Conservation (phyloP, 2,113 vertebrate species). For the Tylochromis polylepis region DNA sequence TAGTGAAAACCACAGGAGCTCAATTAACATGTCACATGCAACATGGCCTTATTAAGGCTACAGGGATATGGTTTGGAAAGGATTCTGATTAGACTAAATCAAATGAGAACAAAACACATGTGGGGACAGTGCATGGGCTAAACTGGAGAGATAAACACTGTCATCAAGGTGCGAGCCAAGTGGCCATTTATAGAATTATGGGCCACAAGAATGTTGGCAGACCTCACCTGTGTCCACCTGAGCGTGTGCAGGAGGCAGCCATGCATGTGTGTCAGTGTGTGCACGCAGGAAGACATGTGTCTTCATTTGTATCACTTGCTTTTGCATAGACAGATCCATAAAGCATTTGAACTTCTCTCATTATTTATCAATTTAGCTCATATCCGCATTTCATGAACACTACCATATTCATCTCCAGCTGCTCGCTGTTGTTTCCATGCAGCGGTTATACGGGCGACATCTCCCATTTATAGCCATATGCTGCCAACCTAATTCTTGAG, state of each 20-base stretch:
- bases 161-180: not conserved
- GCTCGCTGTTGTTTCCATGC: conserved; percentile 25
- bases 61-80: not conserved
- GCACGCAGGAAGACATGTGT: not conserved
- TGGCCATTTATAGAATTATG: conserved; percentile 7
- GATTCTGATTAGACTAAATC: not conserved
- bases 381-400: conserved; percentile 24
- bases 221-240: not conserved
- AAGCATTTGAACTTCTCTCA: not conserved
- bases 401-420: conserved; percentile 42
- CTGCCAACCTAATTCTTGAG: conserved; percentile 36
- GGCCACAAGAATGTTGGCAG: not conserved
- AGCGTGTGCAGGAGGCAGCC: not conserved
- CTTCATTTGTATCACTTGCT: not conserved
- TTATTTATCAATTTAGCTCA: conserved; percentile 44
- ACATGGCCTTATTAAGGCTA: not conserved
- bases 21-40: not conserved
- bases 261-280: not conserved
- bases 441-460: conserved; percentile 3
- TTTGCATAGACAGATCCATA: not conserved
- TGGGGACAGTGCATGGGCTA: not conserved
- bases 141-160: conserved; percentile 12
- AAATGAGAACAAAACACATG: not conserved
- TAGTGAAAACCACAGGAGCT: not conserved
- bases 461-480: conserved; percentile 45